Conservation (phyloP, 2,888 invertebrate species). For the Colostygia pectinataria region DNA sequence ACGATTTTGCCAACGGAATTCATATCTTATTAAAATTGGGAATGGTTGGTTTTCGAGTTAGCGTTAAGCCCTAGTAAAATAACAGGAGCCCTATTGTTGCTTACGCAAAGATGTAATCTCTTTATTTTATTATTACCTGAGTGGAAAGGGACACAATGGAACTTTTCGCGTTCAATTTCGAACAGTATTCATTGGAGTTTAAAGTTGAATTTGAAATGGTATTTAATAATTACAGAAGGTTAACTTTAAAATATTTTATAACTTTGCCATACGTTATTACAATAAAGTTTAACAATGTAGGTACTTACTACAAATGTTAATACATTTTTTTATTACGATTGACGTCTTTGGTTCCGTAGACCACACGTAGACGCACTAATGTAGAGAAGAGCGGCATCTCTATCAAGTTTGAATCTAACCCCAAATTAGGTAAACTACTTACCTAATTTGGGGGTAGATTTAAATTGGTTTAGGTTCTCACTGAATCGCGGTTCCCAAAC, state of each 20-base stretch:
- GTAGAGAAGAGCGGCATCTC: no score
- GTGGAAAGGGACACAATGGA: conserved; percentile 57
- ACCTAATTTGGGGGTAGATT: no score
- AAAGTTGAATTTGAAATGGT: conserved; percentile 33
- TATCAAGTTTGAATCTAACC: no score
- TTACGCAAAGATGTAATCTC: conserved; percentile 79
- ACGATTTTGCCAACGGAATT: conserved; percentile 32
- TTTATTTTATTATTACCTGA: conserved; percentile 77
- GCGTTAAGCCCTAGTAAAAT: conserved; percentile 55
- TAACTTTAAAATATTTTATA: conserved; percentile 39
- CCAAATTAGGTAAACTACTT: no score
- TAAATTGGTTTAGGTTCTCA: no score
- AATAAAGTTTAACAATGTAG: no score
- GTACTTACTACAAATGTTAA: conserved; percentile 1
- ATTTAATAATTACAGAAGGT: conserved; percentile 36
- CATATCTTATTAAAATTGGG: conserved; percentile 26
- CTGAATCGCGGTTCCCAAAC: no score
- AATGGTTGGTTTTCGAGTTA: conserved; percentile 44
- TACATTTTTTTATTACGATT: conserved; percentile 34
- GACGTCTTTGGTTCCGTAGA: conserved; percentile 13
- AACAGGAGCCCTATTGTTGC: conserved; percentile 75
- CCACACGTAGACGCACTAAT: no score
- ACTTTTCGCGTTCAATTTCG: conserved; percentile 21
- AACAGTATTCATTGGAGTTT: conserved; percentile 3
- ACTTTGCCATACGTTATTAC: conserved; percentile 29